These are phyloP conservation scores for Sepiola atlantica DNA, from an alignment of 2,888 invertebrate genomes.

Conservation along the genomic window DNA sequence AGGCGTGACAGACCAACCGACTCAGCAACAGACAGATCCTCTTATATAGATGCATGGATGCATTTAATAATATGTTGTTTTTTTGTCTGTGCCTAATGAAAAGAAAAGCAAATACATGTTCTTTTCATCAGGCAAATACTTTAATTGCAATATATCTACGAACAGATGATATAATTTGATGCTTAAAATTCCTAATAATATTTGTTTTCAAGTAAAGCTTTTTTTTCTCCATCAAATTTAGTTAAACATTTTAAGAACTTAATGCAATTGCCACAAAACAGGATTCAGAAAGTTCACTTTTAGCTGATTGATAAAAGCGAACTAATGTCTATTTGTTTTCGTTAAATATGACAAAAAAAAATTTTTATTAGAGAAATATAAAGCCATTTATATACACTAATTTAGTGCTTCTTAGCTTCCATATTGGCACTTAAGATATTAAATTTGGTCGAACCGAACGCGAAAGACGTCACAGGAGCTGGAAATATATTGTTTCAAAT, in stretches of 20 bases:
- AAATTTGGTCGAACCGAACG: neutral
- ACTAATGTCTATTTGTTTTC: neutral
- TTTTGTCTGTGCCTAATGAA: too few species aligned
- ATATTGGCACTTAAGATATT: neutral
- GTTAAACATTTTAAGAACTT: neutral
- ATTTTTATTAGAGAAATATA: neutral
- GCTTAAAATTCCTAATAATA: too few species aligned
- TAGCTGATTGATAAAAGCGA: neutral
- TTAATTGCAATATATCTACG: too few species aligned
- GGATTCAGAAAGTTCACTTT: neutral
- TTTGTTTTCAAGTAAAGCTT: too few species aligned
- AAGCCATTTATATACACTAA: neutral
- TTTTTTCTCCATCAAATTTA: neutral
- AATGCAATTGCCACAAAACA: neutral
- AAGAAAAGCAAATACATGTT: too few species aligned
- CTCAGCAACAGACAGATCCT: too few species aligned
- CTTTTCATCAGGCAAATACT: too few species aligned
- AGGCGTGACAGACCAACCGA: too few species aligned
- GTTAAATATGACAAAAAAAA: neutral
- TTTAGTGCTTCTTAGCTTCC: neutral
- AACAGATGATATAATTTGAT: too few species aligned
- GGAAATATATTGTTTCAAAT: neutral
- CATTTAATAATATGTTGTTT: too few species aligned
- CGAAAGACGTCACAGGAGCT: neutral
- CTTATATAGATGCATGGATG: too few species aligned